phyloP scores from a whole-genome alignment of 2,888 invertebrate genomes.

The Stenolophus ochropezus region DNA sequence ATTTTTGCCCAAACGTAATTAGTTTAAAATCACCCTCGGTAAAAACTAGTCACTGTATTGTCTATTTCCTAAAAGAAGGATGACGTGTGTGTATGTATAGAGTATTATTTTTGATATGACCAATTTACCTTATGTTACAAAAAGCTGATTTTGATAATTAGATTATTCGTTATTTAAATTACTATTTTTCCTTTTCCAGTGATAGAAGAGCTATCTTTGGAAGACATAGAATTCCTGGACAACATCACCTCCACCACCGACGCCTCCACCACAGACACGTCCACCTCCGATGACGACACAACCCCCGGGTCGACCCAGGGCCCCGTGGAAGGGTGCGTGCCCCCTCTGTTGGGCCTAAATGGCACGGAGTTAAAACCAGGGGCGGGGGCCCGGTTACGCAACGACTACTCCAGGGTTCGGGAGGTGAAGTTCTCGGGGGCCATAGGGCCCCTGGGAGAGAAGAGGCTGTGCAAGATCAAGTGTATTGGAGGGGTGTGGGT shows the following conservation, averaged over 20 bases:
- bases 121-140: too few relatives aligned
- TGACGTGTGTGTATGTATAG: too few relatives aligned
- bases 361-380: constrained; percentile 70
- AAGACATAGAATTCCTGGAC: not conserved
- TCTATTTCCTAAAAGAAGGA: too few relatives aligned
- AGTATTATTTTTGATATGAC: too few relatives aligned
- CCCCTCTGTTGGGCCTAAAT: constrained; percentile 72
- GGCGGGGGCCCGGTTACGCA: constrained; percentile 69
- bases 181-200: not conserved
- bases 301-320: not conserved
- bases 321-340: constrained; percentile 70
- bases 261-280: not conserved
- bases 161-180: not conserved
- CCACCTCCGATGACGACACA: not conserved
- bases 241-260: not conserved
- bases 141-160: too few relatives aligned
- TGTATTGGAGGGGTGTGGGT: constrained; percentile 91
- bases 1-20: too few relatives aligned
- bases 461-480: constrained; percentile 87
- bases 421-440: constrained; percentile 86
- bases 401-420: constrained; percentile 71
- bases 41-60: too few relatives aligned
- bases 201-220: not conserved
- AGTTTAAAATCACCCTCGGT: too few relatives aligned
- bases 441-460: constrained; percentile 83